Conservation (phyloP, 1,140 invertebrate genomes). For the Gonioctena quinquepunctata region DNA sequence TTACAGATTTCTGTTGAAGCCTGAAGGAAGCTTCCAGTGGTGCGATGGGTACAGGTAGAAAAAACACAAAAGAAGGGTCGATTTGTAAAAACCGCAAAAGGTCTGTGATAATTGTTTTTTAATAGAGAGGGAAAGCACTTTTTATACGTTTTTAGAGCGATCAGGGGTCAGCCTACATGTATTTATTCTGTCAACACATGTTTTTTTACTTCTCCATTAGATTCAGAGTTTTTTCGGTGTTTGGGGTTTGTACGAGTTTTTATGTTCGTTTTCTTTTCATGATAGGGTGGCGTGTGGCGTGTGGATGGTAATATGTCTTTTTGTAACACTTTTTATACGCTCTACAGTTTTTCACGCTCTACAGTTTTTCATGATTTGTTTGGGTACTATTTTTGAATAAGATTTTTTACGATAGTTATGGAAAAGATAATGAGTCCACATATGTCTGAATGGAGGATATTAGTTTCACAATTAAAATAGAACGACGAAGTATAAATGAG, state of each 20-base stretch:
- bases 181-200: conserved; percentile 38
- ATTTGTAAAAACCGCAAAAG: conserved; percentile 39
- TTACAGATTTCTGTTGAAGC: neutral
- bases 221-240: conserved; percentile 23
- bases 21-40: neutral
- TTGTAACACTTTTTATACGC: neutral
- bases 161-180: conserved; percentile 10
- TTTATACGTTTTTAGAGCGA: conserved; percentile 22
- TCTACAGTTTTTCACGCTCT: too few species aligned
- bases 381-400: too few species aligned
- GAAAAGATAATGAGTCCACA: too few species aligned
- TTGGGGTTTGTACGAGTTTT: conserved; percentile 17
- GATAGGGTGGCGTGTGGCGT: neutral
- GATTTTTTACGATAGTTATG: too few species aligned
- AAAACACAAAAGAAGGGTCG: conserved; percentile 24
- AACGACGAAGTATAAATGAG: too few species aligned
- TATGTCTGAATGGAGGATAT: too few species aligned
- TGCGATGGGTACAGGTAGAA: neutral
- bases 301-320: neutral
- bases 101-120: conserved; percentile 39
- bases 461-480: too few species aligned
- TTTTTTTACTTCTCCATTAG: conserved; percentile 30
- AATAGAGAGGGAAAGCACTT: conserved; percentile 31
- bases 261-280: conserved; percentile 19
- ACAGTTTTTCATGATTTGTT: too few species aligned